phyloP scores from a whole-genome alignment of 2,113 vertebrate genomes.

The Chaetura pelagica region DNA sequence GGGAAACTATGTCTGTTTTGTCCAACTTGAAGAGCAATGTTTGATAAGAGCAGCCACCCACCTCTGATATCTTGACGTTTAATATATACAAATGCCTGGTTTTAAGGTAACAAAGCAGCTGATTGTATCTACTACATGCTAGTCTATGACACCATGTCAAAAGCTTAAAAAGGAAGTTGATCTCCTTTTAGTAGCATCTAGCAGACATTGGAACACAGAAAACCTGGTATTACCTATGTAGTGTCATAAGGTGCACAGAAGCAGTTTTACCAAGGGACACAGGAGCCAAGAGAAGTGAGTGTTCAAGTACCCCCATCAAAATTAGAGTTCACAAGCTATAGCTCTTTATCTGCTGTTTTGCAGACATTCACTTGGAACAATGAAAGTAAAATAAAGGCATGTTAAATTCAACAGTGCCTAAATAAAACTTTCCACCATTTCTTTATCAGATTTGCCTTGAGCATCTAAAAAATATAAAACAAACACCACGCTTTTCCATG shows the following conservation, averaged over 20 bases:
- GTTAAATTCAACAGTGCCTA: slow-evolving; percentile 76
- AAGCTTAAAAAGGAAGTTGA: slow-evolving; percentile 80
- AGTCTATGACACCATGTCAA: slow-evolving; percentile 80
- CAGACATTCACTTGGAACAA: slow-evolving; percentile 69
- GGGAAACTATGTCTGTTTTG: slow-evolving; percentile 50
- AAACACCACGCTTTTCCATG: slow-evolving; percentile 81
- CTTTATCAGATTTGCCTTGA: slow-evolving; percentile 71
- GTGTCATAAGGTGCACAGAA: slow-evolving; percentile 77
- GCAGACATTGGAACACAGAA: slow-evolving; percentile 74
- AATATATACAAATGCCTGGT: slow-evolving; percentile 77
- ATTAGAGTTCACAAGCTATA: slow-evolving; percentile 66
- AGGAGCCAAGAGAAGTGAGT: slow-evolving; percentile 71
- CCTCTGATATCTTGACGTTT: slow-evolving; percentile 63
- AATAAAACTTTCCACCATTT: slow-evolving; percentile 62
- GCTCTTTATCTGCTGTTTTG: slow-evolving; percentile 62
- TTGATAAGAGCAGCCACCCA: slow-evolving; percentile 50
- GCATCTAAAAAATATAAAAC: slow-evolving; percentile 75
- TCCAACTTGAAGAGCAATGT: slow-evolving; percentile 68
- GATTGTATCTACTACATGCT: slow-evolving; percentile 84
- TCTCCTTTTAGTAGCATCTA: slow-evolving; percentile 84
- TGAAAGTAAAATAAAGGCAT: slow-evolving; percentile 75
- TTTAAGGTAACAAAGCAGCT: slow-evolving; percentile 78
- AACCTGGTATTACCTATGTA: slow-evolving; percentile 75
- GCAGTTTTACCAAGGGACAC: slow-evolving; percentile 75
- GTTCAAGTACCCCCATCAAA: slow-evolving; percentile 63